Evolutionary conservation across 2,113 vertebrate genomes (phyloP), one percentile per base, ranked within the genome.

Genomic region (Crypturellus undulatus): DNA sequence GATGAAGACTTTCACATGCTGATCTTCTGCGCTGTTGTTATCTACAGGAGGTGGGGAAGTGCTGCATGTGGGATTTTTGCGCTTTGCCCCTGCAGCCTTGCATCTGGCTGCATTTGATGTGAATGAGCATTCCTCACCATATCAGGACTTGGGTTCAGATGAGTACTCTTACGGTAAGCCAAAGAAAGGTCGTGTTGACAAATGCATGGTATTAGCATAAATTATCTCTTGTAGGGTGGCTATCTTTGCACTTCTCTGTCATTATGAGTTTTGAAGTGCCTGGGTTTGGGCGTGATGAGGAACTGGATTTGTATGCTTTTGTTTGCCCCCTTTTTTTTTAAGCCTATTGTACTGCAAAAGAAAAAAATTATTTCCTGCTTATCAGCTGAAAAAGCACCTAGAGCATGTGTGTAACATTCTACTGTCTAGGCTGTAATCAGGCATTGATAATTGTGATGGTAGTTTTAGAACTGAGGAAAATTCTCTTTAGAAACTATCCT

Each of bases 261-360:
- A 51, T 18, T 54, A 19, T 10, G 11, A 63, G 40, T 43, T 89
- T 49, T 65, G 13, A 76, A 91, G 24, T 65, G 6, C 1, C 2
- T 30, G 69, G 5, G 1, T n/a, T n/a, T 34, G 13, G 18, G 1
- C 8, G 4, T 80, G 2, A 1, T 22, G 7, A 0, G 4, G 26
- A 84, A 72, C 21, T 6, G 1, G 2, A 36, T 81, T 64, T 81
- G 3, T 6, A 63, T 49, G 0, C 0, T 51, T 69, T 73, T 43
- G 3, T 25, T 73, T 32, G 5, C 0, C 6, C 43, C 60, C 77
- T 8, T 54, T 62, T 80, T 49, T n/a, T 2, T 1, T 40, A 18
- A 32, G 22, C 84, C 56, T 91, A 9, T 71, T 59, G 2, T 34
- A 42, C n/a, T 70, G 5, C 9, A 3, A 21, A 42, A 56, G 2